phyloP scores from a whole-genome alignment of 2,797 vertebrate species.

The Hafferia zeledoni region DNA sequence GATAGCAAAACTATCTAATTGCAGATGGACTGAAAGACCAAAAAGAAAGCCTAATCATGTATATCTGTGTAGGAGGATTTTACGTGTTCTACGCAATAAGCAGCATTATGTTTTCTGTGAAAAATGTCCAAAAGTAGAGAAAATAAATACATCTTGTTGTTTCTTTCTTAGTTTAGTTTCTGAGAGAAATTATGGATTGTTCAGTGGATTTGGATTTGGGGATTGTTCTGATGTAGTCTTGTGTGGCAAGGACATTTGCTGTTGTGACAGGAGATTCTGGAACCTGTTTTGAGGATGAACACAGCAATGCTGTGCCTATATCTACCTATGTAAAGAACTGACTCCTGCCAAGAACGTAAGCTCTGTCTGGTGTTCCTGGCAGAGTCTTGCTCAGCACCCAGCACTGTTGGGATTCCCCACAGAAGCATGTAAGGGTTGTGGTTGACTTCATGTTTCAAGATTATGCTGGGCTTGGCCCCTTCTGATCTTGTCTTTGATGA shows the following conservation, averaged over 20 bases:
- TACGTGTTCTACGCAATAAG: not conserved
- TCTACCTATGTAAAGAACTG: not conserved
- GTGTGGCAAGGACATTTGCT: not conserved
- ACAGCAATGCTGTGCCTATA: not conserved
- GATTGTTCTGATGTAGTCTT: not conserved
- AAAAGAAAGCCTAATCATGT: not conserved
- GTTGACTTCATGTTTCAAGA: constrained; percentile 56
- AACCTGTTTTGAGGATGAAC: constrained; percentile 8
- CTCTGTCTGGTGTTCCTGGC: not conserved
- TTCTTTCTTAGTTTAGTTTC: not conserved
- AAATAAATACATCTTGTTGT: not conserved
- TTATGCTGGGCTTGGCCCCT: constrained; percentile 37
- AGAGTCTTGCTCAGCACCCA: not conserved
- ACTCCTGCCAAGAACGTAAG: not conserved
- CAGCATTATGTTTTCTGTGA: not conserved
- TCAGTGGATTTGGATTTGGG: not conserved
- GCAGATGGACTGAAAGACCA: not conserved
- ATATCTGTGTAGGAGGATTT: not conserved
- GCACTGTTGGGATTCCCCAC: constrained; percentile 12
- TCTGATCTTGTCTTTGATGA: constrained; percentile 51
- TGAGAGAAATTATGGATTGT: not conserved
- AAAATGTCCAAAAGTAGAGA: not conserved
- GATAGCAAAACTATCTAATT: not conserved
- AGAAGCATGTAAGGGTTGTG: constrained; percentile 14
- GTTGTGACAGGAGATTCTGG: not conserved